Conservation (phyloP, 2,888 invertebrate species). For the Abrostola triplasia region DNA sequence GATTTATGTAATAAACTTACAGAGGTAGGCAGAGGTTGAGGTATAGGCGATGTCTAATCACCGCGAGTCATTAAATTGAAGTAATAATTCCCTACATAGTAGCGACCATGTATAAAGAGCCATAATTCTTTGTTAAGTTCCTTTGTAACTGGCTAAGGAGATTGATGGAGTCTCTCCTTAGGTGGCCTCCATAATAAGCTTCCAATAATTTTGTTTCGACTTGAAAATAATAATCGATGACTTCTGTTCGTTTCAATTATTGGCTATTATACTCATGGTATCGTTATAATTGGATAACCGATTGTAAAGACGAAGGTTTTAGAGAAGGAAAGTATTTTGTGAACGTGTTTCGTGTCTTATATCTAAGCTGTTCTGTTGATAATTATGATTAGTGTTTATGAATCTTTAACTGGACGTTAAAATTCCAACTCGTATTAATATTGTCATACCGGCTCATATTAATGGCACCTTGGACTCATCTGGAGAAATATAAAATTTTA, state of each 20-base stretch:
- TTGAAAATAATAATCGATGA: slow-evolving; percentile 67
- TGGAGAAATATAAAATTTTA: no score
- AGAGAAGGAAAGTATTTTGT: not conserved
- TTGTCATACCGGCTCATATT: no score
- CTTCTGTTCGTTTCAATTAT: slow-evolving; percentile 67
- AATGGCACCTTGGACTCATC: no score
- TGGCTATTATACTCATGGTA: slow-evolving; percentile 39
- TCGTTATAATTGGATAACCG: slow-evolving; percentile 18
- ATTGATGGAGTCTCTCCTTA: slow-evolving; percentile 85
- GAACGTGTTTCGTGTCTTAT: not conserved
- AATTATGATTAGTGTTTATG: not conserved
- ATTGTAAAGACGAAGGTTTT: not conserved
- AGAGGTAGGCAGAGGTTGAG: slow-evolving; percentile 53
- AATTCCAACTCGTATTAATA: no score
- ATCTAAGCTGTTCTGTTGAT: not conserved
- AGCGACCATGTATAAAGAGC: slow-evolving; percentile 77
- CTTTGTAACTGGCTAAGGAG: slow-evolving; percentile 79
- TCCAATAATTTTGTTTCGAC: slow-evolving; percentile 72
- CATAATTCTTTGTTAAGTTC: slow-evolving; percentile 84
- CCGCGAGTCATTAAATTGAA: slow-evolving; percentile 81
- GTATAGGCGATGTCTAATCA: slow-evolving; percentile 83
- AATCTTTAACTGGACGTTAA: no score
- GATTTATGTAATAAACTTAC: slow-evolving; percentile 83
- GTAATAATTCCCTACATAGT: slow-evolving; percentile 86
- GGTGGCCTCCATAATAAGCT: slow-evolving; percentile 83